Conservation (phyloP, 2,888 invertebrate genomes). For the Graphium colonna region DNA sequence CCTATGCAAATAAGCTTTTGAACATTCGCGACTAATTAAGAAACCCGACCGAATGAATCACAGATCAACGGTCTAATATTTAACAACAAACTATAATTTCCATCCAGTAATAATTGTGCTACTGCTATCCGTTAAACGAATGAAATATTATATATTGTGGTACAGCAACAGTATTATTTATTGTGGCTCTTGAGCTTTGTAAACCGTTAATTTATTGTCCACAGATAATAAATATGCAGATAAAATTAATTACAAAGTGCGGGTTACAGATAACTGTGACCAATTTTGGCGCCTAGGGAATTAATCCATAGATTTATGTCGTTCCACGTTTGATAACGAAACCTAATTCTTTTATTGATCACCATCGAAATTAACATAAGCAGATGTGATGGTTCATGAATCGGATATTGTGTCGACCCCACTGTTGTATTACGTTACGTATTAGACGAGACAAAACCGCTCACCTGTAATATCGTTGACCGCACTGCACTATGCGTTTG, state of each 20-base stretch:
- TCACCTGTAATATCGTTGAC: conserved; percentile 9
- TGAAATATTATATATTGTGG: no score
- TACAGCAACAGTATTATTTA: no score
- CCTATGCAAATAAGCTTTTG: no score
- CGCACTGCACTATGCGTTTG: conserved; percentile 11
- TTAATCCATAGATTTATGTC: conserved; percentile 23
- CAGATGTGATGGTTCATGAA: conserved; percentile 4
- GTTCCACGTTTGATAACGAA: conserved; percentile 3
- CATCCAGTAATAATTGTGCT: no score
- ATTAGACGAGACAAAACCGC: conserved; percentile 8
- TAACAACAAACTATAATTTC: no score
- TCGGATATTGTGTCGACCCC: conserved; percentile 9
- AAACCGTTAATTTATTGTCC: conserved; percentile 20
- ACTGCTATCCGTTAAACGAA: no score
- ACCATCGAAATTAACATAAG: conserved; percentile 16
- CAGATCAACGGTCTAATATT: no score
- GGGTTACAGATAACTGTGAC: conserved; percentile 21
- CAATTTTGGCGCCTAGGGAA: conserved; percentile 20
- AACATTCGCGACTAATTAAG: no score
- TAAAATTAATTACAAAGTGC: conserved; percentile 22
- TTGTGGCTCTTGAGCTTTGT: conserved; percentile 22
- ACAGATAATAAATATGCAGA: conserved; percentile 22
- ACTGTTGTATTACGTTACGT: conserved; percentile 15
- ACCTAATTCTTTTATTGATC: conserved; percentile 22
- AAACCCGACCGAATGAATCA: no score